Evolutionary conservation across 1,140 invertebrate genomes (phyloP), one percentile per base, ranked within the genome.

Genomic region (Cecropterus lyciades): DNA sequence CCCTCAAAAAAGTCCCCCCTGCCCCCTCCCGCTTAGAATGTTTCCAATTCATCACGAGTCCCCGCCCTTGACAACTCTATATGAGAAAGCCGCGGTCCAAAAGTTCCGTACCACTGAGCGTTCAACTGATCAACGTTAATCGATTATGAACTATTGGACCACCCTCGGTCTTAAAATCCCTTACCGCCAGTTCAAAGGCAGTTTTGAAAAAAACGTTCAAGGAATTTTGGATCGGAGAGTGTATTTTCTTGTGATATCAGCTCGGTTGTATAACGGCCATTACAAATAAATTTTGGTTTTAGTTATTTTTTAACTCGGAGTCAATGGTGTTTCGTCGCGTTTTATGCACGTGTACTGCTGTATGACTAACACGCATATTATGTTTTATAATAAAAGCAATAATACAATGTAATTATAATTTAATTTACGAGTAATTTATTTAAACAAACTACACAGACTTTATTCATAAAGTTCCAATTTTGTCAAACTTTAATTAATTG

Each of bases 11-110:
- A 76, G 52, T 65, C 78, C 79, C 76, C 79, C 75, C 66, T 67
- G 72, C 57, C 70, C 77, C 77, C 70, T 65, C 76, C 79, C 83
- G 72, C 68, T 78, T 67, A 79, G 75, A 82, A 86, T 84, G 86
- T 86, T 84, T 82, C 82, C 89, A 89, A 92, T 93, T 88, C 92
- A 91, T 92, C 92, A 93, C 87, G 74, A 89, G 70, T 87, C 91
- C 80, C 92, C 92, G 91, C 92, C 92, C 92, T 89, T 92, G 89
- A 93, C 91, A 92, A 92, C 91, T 93, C 90, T 92, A 93, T 93
- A 93, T 80, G 87, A 83, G 79, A 84, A 81, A 56, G 73, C 67
- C 72, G 73, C 76, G 80, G 73, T 67, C 76, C 74, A 65, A 73
- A 82, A 84, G 67, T 82, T 73, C 65, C 74, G 72, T 69, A 71